A percentile compares a stretch with the other conserved stretches of the same genome.
These are phyloP conservation scores for Lochmaea crataegi DNA, from an alignment of 2,888 invertebrate species.

Conservation along the genomic window DNA sequence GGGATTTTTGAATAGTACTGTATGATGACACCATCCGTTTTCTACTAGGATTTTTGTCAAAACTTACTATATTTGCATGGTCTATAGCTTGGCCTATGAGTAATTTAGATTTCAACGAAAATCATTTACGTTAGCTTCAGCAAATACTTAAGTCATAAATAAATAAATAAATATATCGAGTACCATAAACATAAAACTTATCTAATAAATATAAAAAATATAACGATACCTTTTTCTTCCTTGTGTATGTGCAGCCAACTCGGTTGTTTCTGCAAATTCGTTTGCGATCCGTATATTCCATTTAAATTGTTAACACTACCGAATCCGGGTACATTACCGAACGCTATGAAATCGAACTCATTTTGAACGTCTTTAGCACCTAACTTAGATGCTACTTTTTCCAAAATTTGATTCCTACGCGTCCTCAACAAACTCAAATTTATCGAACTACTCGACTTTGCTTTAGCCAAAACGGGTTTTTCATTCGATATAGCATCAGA, in stretches of 20 bases:
- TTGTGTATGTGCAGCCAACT: constrained; percentile 51
- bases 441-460: constrained; percentile 65
- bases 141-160: too few relatives aligned
- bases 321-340: constrained; percentile 52
- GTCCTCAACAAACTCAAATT: constrained; percentile 62
- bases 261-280: constrained; percentile 48
- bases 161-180: not conserved
- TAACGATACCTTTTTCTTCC: constrained; percentile 38
- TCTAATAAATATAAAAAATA: not conserved
- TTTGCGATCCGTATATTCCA: constrained; percentile 42
- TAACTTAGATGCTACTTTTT: constrained; percentile 56
- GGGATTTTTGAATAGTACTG: too few relatives aligned
- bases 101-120: not conserved
- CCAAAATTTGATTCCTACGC: constrained; percentile 59
- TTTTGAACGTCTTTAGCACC: constrained; percentile 56
- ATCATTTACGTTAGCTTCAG: not conserved
- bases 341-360: constrained; percentile 64
- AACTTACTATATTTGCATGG: too few relatives aligned
- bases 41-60: too few relatives aligned
- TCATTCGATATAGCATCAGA: constrained; percentile 38
- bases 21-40: too few relatives aligned
- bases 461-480: constrained; percentile 61
- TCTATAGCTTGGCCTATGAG: not conserved
- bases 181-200: not conserved
- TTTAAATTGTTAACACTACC: constrained; percentile 17